Percentiles rank a stretch among this genome's conserved stretches.
Conservation (phyloP, 2,113 vertebrate species). For the Camelus bactrianus region DNA sequence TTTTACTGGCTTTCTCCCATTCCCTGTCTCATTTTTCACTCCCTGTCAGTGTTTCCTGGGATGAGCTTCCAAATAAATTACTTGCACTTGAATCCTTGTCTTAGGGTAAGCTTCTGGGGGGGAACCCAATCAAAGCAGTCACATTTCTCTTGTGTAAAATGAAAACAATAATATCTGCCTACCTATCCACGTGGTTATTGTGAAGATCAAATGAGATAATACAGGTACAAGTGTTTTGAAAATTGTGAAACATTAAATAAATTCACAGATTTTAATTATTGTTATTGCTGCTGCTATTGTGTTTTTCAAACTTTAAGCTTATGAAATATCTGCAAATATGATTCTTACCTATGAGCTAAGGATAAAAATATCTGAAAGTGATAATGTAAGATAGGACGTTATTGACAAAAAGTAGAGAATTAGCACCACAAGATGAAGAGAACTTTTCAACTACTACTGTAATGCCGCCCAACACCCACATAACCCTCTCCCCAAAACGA, state of each 20-base stretch:
- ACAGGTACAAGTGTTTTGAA: not conserved
- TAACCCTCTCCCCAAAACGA: slow-evolving; percentile 31
- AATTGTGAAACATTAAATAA: not conserved
- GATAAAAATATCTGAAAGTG: not conserved
- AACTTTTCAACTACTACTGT: slow-evolving; percentile 25
- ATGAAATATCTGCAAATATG: slow-evolving; percentile 38
- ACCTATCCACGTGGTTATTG: not conserved
- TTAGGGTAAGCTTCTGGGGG: not conserved
- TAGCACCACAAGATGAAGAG: not conserved
- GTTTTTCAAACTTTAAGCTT: slow-evolving; percentile 22
- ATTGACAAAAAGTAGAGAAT: not conserved
- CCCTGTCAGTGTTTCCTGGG: not conserved
- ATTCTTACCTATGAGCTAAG: slow-evolving; percentile 5
- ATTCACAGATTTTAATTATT: not conserved
- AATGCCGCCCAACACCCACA: not conserved
- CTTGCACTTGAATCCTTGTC: not conserved
- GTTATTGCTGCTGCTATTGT: not conserved
- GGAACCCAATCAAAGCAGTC: not conserved
- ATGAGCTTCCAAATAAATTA: not conserved
- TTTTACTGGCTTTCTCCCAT: not conserved
- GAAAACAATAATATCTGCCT: not conserved
- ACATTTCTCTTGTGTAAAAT: not conserved
- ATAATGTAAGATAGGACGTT: not conserved
- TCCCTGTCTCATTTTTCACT: not conserved
- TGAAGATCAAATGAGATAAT: not conserved